These are phyloP conservation scores for Megalurothrips usitatus DNA, from an alignment of 2,888 invertebrate genomes.

Conservation along the genomic window DNA sequence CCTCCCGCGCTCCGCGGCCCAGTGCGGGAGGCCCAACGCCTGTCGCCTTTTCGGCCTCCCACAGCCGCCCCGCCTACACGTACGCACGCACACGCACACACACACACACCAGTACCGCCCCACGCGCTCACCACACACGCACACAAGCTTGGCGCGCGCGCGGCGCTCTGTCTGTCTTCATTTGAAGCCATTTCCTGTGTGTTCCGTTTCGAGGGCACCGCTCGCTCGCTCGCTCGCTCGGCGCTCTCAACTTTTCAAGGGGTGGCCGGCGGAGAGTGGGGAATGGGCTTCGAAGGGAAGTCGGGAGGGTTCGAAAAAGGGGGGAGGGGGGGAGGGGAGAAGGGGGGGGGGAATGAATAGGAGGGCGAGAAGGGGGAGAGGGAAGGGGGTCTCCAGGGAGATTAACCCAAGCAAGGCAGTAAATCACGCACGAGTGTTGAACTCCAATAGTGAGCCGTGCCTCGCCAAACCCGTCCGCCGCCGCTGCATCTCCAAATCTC, in stretches of 20 bases:
- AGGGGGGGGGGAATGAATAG: neutral
- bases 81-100: neutral
- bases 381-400: neutral
- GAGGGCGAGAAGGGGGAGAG: neutral
- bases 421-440: no score
- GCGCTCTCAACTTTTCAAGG: conserved; percentile 15
- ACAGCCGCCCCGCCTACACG: neutral
- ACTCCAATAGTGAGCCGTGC: no score
- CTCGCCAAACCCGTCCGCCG: no score
- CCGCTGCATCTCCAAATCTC: no score
- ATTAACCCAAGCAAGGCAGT: no score
- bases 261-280: neutral
- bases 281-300: neutral
- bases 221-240: no score
- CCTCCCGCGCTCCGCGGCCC: no score
- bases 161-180: conserved; percentile 12
- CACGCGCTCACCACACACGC: neutral
- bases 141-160: neutral
- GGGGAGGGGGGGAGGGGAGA: neutral
- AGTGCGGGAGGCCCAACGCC: no score
- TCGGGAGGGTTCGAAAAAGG: neutral
- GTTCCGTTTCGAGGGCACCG: conserved; percentile 13
- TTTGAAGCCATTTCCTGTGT: conserved; percentile 13
- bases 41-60: no score
- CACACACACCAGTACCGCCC: neutral